Evolutionary conservation across 2,888 invertebrate species (phyloP), one percentile per base, ranked within the genome.

Genomic region (Maniola hyperantus): DNA sequence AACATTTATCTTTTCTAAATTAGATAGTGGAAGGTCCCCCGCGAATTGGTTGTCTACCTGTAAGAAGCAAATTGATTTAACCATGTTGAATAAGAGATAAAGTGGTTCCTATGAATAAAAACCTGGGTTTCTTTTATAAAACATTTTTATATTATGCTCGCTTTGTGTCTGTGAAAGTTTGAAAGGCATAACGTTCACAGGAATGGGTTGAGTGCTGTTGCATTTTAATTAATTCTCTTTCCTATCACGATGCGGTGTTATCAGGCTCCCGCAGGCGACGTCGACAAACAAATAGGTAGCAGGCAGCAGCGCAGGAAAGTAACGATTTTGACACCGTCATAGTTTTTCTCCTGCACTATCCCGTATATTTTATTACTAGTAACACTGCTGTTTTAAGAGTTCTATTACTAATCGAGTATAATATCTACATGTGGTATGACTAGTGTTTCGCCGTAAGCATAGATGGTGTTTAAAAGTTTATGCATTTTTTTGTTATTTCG

Each of bases 151-250:
- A 81, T 79, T 74, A 77, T 81, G 76, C 77, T 76, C 76, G 77
- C 76, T 76, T 73, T 75, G 72, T 73, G 71, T 59, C 67, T 51
- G 64, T 67, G 74, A 74, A 73, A 73, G 18, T 48, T 48, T 48
- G 71, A 67, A 65, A 65, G 79, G 79, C 83, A 83, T 85, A 86
- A 85, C 87, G 84, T 83, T 82, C 79, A 75, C 84, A 83, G 85
- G 82, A 85, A 83, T 83, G 86, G 84, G 83, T 87, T 85, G 88
- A 87, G 88, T 89, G 89, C 83, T 89, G 87, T 85, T 90, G 91
- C 88, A 89, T 91, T 90, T 91, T 91, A 92, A 91, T 92, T 91
- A 91, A 91, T 91, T 91, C 87, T 84, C 88, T 89, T 89, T 90
- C 90, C 89, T 90, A 91, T 91, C 89, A 83, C 85, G 87, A 89